Evolutionary conservation across 2,888 invertebrate species (phyloP), one percentile per base, ranked within the genome.

Genomic region (Crossocerus cetratus): DNA sequence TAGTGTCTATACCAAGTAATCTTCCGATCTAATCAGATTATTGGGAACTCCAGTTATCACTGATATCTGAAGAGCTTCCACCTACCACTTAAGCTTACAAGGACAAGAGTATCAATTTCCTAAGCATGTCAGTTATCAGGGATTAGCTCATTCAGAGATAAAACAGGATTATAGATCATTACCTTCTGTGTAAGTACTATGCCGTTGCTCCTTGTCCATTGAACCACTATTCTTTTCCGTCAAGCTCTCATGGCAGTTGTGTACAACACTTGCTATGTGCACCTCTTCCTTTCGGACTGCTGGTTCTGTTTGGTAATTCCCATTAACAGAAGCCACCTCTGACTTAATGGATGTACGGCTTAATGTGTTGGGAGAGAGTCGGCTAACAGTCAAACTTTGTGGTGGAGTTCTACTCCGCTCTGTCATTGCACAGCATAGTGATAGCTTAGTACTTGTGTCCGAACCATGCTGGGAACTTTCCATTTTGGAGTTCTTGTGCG

Each of bases 391-490:
- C 44, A 89, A 81, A 71, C 89, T 88, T 76, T 89, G 90, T 2
- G 90, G 86, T 0, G 90, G 90, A 3, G 90, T 91, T 77, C 88
- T 84, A 69, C 90, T 89, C 32, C 90, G 86, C 76, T 91, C 91
- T 2, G 91, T 91, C 85, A 91, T 91, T 2, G 91, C 91, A 72
- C 91, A 91, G 74, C 91, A 91, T 14, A 91, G 80, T 1, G 89
- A 89, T 53, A 89, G 76, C 70, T 88, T 89, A 43, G 89, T 89
- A 75, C 89, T 89, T 8, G 89, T 88, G 49, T 88, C 83, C 14
- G 89, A 89, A 59, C 86, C 85, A 42, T 88, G 86, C 42, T 89
- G 88, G 0, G 88, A 89, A 69, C 82, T 85, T 58, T 89, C 88
- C 13, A 85, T 70, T 74, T 85, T 88, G 1, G 84, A 86, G 69